A percentile compares a stretch with the other conserved stretches of the same genome.
Conservation (phyloP, 2,113 vertebrate species). For the Ciconia maguari region DNA sequence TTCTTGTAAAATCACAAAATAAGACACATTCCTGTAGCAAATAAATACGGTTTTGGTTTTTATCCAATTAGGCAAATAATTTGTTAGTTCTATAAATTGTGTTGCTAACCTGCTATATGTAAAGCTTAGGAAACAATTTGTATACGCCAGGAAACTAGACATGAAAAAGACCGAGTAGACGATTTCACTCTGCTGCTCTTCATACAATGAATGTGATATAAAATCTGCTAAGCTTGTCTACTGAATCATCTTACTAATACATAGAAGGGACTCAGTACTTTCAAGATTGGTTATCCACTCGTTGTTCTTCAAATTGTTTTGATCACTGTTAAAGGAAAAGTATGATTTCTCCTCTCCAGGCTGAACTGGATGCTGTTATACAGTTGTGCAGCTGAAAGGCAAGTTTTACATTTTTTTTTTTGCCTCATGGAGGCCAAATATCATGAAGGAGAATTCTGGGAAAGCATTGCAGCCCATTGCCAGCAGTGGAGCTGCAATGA, state of each 20-base stretch:
- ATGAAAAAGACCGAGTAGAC: not conserved
- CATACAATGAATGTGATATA: not conserved
- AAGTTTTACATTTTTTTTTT: not conserved
- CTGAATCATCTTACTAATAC: not conserved
- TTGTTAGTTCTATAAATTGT: not conserved
- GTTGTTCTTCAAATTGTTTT: not conserved
- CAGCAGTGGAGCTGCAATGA: not conserved
- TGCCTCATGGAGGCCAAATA: not conserved
- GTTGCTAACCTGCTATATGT: not conserved
- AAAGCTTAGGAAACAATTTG: not conserved
- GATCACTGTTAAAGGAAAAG: not conserved
- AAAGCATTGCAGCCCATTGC: not conserved
- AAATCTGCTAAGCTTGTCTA: not conserved
- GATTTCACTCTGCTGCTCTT: not conserved
- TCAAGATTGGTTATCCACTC: not conserved
- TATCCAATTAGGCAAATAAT: not conserved
- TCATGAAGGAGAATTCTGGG: not conserved
- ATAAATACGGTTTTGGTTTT: fast-evolving
- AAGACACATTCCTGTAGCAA: not conserved
- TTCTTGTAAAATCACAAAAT: not conserved
- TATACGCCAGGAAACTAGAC: not conserved
- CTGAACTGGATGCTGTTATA: not conserved
- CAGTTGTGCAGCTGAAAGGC: not conserved
- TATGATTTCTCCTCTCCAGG: not conserved
- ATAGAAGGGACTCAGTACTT: not conserved